Percentiles rank a stretch among this genome's conserved stretches.
Evolutionary conservation across 1,140 invertebrate species (phyloP).

Genomic region (Aradophagus sp.): DNA sequence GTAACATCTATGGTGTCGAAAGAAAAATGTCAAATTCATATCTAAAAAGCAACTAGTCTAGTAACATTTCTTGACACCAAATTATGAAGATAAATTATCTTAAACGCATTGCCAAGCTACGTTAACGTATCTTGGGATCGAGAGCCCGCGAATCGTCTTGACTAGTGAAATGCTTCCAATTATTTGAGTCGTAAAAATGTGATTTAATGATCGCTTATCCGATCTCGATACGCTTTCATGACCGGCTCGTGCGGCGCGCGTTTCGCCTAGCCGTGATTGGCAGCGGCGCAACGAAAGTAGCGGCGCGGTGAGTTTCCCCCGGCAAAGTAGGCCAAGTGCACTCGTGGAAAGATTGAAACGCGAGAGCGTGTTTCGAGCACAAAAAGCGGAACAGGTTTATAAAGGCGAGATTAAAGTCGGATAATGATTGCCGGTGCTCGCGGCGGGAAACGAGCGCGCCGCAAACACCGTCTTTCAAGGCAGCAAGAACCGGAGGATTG

Average conservation of each 20-base stretch:
- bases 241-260: slow-evolving; percentile 45
- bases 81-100: no score
- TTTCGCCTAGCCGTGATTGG: slow-evolving; percentile 50
- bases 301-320: slow-evolving; percentile 54
- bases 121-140: no score
- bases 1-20: no score
- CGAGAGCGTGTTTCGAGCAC: slow-evolving; percentile 51
- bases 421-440: slow-evolving; percentile 48
- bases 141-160: slow-evolving; percentile 17
- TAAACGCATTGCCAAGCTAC: no score
- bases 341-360: slow-evolving; percentile 57
- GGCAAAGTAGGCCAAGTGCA: slow-evolving; percentile 56
- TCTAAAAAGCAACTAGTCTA: no score
- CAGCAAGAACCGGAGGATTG: no score
- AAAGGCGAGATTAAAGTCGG: slow-evolving; percentile 46
- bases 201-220: slow-evolving; percentile 50
- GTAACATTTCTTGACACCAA: no score
- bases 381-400: slow-evolving; percentile 53
- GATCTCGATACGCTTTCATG: slow-evolving; percentile 61
- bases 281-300: slow-evolving; percentile 55
- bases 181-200: slow-evolving; percentile 43
- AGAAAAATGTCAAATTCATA: no score
- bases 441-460: neutral
- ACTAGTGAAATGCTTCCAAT: slow-evolving; percentile 45
- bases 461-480: no score